Conservation (phyloP, 2,888 invertebrate species). For the Platerodrilus igneus region DNA sequence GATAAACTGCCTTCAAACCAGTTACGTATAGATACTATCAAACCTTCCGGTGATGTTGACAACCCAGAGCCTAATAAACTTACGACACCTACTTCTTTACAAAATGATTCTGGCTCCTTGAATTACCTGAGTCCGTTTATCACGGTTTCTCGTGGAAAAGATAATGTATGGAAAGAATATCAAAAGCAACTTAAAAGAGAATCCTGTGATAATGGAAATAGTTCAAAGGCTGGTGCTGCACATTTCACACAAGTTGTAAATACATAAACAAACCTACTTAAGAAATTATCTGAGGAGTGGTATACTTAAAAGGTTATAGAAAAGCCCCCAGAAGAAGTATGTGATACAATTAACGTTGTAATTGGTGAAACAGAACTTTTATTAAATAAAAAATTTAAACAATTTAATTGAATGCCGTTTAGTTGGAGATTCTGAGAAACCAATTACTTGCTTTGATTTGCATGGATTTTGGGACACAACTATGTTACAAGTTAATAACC, state of each 20-base stretch:
- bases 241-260: constrained; percentile 49
- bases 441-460: constrained; percentile 65
- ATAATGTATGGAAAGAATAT: constrained; percentile 54
- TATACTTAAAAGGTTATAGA: constrained; percentile 45
- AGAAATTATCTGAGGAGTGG: constrained; percentile 55
- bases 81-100: too few species aligned
- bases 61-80: too few species aligned
- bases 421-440: constrained; percentile 45
- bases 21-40: too few species aligned
- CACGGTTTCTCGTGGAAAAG: constrained; percentile 57
- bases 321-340: constrained; percentile 51
- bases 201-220: too few species aligned
- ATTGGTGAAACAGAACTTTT: constrained; percentile 76
- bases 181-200: too few species aligned
- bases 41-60: too few species aligned
- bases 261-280: constrained; percentile 53
- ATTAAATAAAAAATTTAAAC: constrained; percentile 70
- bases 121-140: constrained; percentile 59
- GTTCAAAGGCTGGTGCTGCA: constrained; percentile 38
- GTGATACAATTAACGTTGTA: constrained; percentile 61
- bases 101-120: too few species aligned
- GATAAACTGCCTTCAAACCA: too few species aligned
- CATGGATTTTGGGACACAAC: constrained; percentile 89
- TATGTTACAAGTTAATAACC: constrained; percentile 66
- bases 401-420: constrained; percentile 57